Base-by-base conservation (phyloP, 2,113 vertebrate genomes). In the Leuciscus idus region DNA sequence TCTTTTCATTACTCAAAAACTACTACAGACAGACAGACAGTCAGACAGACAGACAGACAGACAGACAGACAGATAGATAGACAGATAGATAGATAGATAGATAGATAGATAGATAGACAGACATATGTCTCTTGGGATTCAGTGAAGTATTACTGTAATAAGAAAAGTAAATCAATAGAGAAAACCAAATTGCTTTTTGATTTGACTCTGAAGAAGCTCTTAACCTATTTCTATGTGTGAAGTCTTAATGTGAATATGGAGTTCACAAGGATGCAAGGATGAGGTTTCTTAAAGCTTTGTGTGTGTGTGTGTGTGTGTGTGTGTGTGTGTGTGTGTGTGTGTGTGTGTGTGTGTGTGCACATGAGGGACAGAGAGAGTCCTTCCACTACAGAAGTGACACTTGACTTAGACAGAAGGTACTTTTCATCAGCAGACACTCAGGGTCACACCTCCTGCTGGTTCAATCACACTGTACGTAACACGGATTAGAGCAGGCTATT, bases 371-470 rank as follows among this genome's bases (percentile, higher is more conserved):
- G 81, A 84, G 28, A 68, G 15, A 73, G 28, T 57, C 11, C 39
- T 72, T 7, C 4, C 70, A 79, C 15, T 80, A 57, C 66, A 81
- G 66, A 61, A 86, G 85, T 85, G 33, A 75, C 83, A 68, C 87
- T 85, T 88, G 77, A 85, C 39, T 81, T 68, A 87, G 74, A 68
- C 78, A 82, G 61, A 68, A 85, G 83, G 83, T 70, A 81, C 59
- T 85, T 88, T 68, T 88, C 59, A 81, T 81, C 70, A 57, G 28
- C 64, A 81, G 33, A 75, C 70, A 87, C 76, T 81, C 55, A 81
- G 76, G 75, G 75, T 84, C 64, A 73, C 55, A 84, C 76, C 83
- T 81, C 82, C 68, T 66, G 83, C 77, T 66, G 72, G 55, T 81
- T 46, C 75, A 84, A 72, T 66, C 66, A 75, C 68, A 52, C 85